Conservation (phyloP, 2,797 vertebrate species). For the Pristis pectinata region DNA sequence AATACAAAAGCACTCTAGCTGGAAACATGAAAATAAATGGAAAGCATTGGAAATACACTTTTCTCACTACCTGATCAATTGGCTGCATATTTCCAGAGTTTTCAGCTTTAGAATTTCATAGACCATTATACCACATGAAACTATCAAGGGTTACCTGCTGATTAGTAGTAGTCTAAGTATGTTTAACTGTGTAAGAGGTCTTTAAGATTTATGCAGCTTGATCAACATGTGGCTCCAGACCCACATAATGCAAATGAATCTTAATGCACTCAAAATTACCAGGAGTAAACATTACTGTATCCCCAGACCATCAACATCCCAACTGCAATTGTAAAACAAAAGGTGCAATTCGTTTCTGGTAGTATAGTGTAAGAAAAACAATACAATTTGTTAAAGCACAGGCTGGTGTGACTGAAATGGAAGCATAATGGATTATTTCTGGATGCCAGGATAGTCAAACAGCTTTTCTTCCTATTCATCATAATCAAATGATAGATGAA, state of each 20-base stretch:
- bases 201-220: not conserved
- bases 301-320: not conserved
- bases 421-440: not conserved
- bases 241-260: not conserved
- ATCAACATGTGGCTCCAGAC: not conserved
- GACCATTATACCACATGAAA: not conserved
- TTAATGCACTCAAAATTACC: not conserved
- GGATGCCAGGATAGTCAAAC: not conserved
- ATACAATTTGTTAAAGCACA: not conserved
- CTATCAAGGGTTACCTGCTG: not conserved
- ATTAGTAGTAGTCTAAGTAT: not conserved
- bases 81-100: not conserved
- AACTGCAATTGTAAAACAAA: not conserved
- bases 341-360: not conserved
- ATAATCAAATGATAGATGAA: not conserved
- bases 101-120: not conserved
- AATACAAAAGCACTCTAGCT: not conserved
- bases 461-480: not conserved
- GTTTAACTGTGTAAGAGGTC: too few relatives aligned
- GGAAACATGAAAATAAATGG: not conserved
- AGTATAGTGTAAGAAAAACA: not conserved
- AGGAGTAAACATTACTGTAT: not conserved
- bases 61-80: not conserved
- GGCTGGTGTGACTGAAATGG: not conserved
- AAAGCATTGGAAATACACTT: not conserved